Evolutionary conservation across 2,113 vertebrate genomes (phyloP), one percentile per base, ranked within the genome.

Genomic region (Rallus limicola): DNA sequence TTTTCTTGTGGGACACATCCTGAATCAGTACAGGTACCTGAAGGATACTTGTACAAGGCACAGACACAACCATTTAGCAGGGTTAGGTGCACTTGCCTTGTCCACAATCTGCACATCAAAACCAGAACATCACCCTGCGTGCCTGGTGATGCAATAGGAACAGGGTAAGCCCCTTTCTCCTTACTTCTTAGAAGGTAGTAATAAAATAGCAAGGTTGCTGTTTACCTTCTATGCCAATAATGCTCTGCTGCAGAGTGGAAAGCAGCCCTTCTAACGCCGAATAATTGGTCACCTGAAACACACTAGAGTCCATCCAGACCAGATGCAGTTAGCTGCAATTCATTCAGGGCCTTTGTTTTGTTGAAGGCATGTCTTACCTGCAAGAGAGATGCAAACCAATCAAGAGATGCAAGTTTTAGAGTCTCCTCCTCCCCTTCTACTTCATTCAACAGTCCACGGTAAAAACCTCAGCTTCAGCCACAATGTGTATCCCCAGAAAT

Each of bases 271-370:
- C 72, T 69, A 98, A 95, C 7, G 95, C 98, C 5, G 67, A 67
- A 52, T 98, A 99, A 83, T 98, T 95, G 38, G 96, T 96, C 91
- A 98, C 98, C 40, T 83, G 97, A 86, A 98, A 98, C 55, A 97
- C 91, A 13, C 98, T 96, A 5, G 86, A 69, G 11, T 97, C 93
- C 93, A 52, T 79, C 86, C 3, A 97, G 98, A 11, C 97, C 91
- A 4, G 97, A 97, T 40, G 98, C 98, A 11, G 98, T 98, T n/a
- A 97, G 52, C 33, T 78, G 81, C 93, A 98, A 96, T 38, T 98
- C 97, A 3, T 25, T 18, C 14, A 95, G 76, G 5, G 97, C 84
- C 3, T 17, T 84, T 1, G 1, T 0, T 0, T 80, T 96, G 11
- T 94, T 28, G 67, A 98, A 96, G 10, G 87, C 94, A 2, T 71